Conservation (phyloP, 1,140 invertebrate genomes). For the Papilio helenus region DNA sequence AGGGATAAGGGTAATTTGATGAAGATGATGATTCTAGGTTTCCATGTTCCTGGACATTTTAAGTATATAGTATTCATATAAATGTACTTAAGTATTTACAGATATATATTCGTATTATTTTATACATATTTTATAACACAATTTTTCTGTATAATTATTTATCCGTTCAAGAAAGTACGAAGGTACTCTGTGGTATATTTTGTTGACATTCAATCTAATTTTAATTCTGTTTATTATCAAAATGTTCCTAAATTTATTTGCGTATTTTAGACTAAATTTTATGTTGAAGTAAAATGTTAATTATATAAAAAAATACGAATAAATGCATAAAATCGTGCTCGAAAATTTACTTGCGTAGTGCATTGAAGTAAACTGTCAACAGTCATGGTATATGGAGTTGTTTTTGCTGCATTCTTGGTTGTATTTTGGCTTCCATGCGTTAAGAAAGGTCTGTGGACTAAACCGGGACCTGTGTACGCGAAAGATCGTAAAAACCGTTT, state of each 20-base stretch:
- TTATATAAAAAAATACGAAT: slow-evolving; percentile 12
- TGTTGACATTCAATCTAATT: not conserved
- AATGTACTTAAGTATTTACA: no score
- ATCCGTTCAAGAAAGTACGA: not conserved
- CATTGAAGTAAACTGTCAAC: slow-evolving; percentile 29
- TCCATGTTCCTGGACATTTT: no score
- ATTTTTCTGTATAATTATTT: not conserved
- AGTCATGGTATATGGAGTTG: slow-evolving; percentile 57
- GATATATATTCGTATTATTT: no score
- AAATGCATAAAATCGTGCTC: slow-evolving; percentile 28
- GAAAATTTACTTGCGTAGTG: slow-evolving; percentile 10
- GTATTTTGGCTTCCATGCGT: slow-evolving; percentile 68
- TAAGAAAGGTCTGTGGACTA: slow-evolving; percentile 54
- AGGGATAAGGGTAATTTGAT: no score
- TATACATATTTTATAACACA: no score
- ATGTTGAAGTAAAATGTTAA: slow-evolving; percentile 13
- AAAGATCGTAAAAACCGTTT: slow-evolving; percentile 68
- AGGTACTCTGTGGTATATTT: not conserved
- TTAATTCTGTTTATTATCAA: not conserved
- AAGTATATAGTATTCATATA: no score
- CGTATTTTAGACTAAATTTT: slow-evolving; percentile 17
- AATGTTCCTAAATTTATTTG: slow-evolving; percentile 22
- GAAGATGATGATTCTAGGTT: no score
- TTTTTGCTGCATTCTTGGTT: slow-evolving; percentile 53
- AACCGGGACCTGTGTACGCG: slow-evolving; percentile 62